Conservation (phyloP, 92 coral and sea anemone genomes). For the Phymanthus crucifer region DNA sequence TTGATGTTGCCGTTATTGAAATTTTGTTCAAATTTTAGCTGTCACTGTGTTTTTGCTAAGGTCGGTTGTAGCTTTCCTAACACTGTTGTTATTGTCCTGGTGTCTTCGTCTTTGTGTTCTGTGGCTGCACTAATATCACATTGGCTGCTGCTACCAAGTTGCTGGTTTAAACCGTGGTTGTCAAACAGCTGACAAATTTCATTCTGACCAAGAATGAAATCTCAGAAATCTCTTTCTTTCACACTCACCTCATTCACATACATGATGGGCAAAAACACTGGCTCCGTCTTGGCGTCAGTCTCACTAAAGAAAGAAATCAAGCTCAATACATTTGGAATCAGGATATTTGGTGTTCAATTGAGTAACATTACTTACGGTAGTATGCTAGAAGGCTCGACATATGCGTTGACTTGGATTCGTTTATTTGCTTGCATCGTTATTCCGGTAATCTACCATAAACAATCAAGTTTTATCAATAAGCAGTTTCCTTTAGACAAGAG, state of each 20-base stretch:
- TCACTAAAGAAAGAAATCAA: constrained; percentile 34
- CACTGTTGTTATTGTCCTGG: too few relatives aligned
- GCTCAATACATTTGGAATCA: background rate
- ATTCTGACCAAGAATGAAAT: too few relatives aligned
- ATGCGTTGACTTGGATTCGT: constrained; percentile 78
- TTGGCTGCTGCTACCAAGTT: too few relatives aligned
- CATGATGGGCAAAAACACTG: constrained; percentile 81
- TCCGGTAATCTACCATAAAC: constrained; percentile 68
- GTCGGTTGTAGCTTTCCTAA: background rate
- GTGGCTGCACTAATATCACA: too few relatives aligned
- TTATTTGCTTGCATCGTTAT: constrained; percentile 77
- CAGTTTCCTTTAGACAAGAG: background rate
- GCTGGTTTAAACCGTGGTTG: too few relatives aligned
- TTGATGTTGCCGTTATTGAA: too few relatives aligned
- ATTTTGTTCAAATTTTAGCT: too few relatives aligned
- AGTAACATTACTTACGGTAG: constrained; percentile 50
- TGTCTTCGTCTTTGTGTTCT: too few relatives aligned
- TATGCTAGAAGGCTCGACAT: constrained; percentile 50
- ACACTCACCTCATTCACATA: constrained; percentile 74
- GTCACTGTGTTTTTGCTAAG: background rate
- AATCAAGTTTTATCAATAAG: background rate
- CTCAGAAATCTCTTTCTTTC: background rate
- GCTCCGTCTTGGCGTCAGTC: constrained; percentile 39
- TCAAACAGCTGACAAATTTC: too few relatives aligned
- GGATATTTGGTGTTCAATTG: background rate